A percentile compares a stretch with the other conserved stretches of the same genome.
Evolutionary conservation across 2,113 vertebrate species (phyloP).

Genomic region (Semnopithecus entellus): DNA sequence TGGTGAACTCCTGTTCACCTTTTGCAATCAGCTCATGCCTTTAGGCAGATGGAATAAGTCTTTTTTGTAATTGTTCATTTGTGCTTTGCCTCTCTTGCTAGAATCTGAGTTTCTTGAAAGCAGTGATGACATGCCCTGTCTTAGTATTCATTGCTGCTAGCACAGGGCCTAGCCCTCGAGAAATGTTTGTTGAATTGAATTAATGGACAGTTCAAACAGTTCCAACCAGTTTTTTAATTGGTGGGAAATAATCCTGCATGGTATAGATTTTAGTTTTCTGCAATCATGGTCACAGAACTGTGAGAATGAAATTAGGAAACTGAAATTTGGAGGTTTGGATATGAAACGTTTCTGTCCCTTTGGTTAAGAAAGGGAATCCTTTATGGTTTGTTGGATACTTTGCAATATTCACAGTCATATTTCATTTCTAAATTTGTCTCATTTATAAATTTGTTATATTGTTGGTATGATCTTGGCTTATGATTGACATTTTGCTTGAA

Average conservation of each 20-base stretch:
- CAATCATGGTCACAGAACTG: not conserved
- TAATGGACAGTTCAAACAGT: not conserved
- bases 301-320: not conserved
- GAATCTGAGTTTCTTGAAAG: constrained; percentile 16
- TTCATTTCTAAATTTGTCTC: constrained; percentile 24
- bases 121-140: not conserved
- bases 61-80: not conserved
- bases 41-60: not conserved
- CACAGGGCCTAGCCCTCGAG: not conserved
- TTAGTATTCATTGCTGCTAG: not conserved
- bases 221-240: not conserved
- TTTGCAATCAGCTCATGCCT: not conserved
- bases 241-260: not conserved
- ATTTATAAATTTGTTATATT: not conserved
- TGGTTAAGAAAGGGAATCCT: not conserved
- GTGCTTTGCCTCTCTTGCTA: not conserved
- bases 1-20: not conserved
- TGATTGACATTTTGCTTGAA: not conserved
- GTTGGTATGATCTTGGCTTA: not conserved
- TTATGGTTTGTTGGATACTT: not conserved
- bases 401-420: not conserved
- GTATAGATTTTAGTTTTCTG: constrained; percentile 32
- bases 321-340: not conserved
- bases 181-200: constrained; percentile 9
- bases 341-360: constrained; percentile 13